Percentiles rank a stretch among this genome's conserved stretches.
phyloP scores from a whole-genome alignment of 2,113 vertebrate species.

The Syrmaticus mikado region DNA sequence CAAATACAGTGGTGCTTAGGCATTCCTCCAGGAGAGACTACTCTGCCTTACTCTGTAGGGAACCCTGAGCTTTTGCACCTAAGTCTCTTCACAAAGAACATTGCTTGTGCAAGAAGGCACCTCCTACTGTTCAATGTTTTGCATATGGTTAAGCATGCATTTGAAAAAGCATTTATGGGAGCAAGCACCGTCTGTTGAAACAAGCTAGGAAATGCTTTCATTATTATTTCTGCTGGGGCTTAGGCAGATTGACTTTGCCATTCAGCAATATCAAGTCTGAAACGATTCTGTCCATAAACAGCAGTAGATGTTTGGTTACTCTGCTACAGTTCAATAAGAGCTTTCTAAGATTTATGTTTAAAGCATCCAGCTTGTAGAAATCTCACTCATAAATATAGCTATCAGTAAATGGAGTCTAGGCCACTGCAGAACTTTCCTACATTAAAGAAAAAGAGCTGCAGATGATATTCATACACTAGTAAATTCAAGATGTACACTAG shows the following conservation, averaged over 20 bases:
- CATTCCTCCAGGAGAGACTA: not conserved
- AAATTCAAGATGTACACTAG: not conserved
- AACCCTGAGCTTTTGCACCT: not conserved
- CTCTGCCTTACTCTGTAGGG: not conserved
- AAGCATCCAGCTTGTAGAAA: not conserved
- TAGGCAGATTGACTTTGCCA: not conserved
- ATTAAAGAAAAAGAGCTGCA: not conserved
- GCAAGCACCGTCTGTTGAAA: not conserved
- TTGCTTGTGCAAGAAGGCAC: not conserved
- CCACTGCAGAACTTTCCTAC: not conserved
- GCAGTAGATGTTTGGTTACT: not conserved
- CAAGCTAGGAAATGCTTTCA: not conserved
- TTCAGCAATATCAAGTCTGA: not conserved
- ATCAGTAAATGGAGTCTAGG: not conserved
- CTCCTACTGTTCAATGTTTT: constrained; percentile 2
- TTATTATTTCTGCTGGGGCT: not conserved
- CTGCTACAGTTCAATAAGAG: not conserved
- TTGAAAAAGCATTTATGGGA: constrained; percentile 4
- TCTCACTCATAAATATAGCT: not conserved
- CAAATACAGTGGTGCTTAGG: constrained; percentile 20
- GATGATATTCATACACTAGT: not conserved
- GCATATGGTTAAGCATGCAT: not conserved
- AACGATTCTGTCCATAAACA: not conserved
- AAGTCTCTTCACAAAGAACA: constrained; percentile 7
- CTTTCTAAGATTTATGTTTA: not conserved